Evolutionary conservation across 1,140 invertebrate species (phyloP), one percentile per base, ranked within the genome.

Genomic region (Macrosteles quadrilineatus): DNA sequence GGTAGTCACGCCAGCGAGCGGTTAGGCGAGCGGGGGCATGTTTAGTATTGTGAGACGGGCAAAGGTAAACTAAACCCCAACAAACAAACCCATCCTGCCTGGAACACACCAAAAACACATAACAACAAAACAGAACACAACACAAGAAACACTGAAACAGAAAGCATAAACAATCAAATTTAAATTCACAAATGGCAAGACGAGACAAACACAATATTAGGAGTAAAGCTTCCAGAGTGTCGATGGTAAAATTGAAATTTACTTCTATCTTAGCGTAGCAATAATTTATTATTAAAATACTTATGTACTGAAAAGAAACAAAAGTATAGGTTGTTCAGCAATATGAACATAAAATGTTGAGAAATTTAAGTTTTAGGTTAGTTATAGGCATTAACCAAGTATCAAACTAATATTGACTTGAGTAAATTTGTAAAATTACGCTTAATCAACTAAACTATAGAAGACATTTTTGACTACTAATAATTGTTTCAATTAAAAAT

Each of bases 51-150:
- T 59, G 55, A 59, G 55, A 21, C 14, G 55, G 55, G 55, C 27
- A 59, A 59, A 59, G 9, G 55, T 59, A 59, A 59, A 59, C 55
- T 21, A 59, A 59, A 25, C 40, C 63, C 31, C 31, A 25, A 65
- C 31, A 45, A 36, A 65, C 63, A 65, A 36, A 36, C 31, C 27
- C 31, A 29, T 30, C 14, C n/a, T n/a, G n/a, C 40, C 40, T 53
- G 47, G 3, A 67, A 67, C 40, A 67, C 27, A 67, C 65, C 47
- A 67, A 50, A 47, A 67, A 67, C 23, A 50, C 17, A n/a, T 50
- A 59, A 59, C 55, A 59, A 59, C 55, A 59, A 59, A 53, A 53
- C 65, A 67, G 36, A 32, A 53, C 12, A 67, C 25, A 63, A 63
- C 31, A 65, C 23, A 59, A 59, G 11, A 59, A 59, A 43, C 30